These are phyloP conservation scores for Aptenodytes forsteri DNA, from an alignment of 2,113 vertebrate genomes.

Conservation along the genomic window DNA sequence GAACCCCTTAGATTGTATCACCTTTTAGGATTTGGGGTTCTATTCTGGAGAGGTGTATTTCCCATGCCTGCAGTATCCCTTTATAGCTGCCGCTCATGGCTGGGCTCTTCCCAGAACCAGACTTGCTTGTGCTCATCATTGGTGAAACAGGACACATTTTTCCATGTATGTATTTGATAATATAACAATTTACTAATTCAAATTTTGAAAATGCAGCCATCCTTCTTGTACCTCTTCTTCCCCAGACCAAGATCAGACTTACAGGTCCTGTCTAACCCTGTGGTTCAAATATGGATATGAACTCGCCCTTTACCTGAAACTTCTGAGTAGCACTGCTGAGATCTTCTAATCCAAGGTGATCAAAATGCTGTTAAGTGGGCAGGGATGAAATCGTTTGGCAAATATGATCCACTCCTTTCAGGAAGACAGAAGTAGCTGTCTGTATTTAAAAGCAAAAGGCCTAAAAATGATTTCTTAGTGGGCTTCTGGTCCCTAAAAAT, in stretches of 20 bases:
- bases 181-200: not conserved
- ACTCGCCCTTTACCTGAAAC: not conserved
- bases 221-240: not conserved
- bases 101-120: not conserved
- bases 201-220: not conserved
- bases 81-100: not conserved
- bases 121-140: not conserved
- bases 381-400: not conserved
- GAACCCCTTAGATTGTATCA: not conserved
- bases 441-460: not conserved
- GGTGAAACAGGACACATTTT: not conserved
- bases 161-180: not conserved
- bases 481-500: not conserved
- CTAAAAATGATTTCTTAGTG: not conserved
- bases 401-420: not conserved
- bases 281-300: not conserved
- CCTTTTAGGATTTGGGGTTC: not conserved
- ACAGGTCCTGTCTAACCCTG: not conserved
- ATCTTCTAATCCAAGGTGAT: not conserved
- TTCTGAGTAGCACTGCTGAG: not conserved
- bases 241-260: not conserved
- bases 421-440: not conserved
- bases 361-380: not conserved
- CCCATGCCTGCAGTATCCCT: not conserved
- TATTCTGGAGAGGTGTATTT: not conserved